These are phyloP conservation scores for Pseudois nayaur DNA, from an alignment of 2,113 vertebrate genomes.

Conservation along the genomic window DNA sequence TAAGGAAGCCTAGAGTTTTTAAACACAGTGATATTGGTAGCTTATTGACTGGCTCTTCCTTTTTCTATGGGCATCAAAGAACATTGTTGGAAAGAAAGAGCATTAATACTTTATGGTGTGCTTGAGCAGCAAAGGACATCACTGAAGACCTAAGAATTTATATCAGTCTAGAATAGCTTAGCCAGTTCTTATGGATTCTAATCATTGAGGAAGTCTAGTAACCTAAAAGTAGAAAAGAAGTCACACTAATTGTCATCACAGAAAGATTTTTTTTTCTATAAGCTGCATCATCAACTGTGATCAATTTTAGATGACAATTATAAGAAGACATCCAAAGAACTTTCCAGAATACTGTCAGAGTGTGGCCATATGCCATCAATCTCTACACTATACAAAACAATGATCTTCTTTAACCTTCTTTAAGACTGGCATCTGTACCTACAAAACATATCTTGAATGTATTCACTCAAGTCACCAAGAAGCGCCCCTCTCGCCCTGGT, in stretches of 20 bases:
- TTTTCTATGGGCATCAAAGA: neutral
- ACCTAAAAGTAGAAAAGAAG: neutral
- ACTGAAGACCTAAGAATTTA: neutral
- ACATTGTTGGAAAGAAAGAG: neutral
- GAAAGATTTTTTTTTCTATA: neutral
- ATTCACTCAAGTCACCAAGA: neutral
- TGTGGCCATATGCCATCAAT: neutral
- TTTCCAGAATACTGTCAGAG: neutral
- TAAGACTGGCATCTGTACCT: neutral
- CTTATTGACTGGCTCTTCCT: neutral
- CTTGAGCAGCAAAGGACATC: neutral
- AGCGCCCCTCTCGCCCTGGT: fast-evolving
- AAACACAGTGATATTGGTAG: neutral
- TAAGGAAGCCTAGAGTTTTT: neutral
- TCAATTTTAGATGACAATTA: neutral
- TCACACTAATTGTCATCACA: neutral
- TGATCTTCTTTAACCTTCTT: neutral
- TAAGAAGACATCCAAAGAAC: neutral
- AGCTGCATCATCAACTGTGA: neutral
- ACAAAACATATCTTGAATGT: neutral
- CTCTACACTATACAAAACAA: neutral
- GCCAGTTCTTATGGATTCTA: neutral
- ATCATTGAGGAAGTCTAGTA: neutral
- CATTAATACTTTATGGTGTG: neutral
- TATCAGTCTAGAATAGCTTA: neutral